Base-by-base conservation (phyloP, 2,797 vertebrate genomes). In the Hyperoplus lanceolatus region DNA sequence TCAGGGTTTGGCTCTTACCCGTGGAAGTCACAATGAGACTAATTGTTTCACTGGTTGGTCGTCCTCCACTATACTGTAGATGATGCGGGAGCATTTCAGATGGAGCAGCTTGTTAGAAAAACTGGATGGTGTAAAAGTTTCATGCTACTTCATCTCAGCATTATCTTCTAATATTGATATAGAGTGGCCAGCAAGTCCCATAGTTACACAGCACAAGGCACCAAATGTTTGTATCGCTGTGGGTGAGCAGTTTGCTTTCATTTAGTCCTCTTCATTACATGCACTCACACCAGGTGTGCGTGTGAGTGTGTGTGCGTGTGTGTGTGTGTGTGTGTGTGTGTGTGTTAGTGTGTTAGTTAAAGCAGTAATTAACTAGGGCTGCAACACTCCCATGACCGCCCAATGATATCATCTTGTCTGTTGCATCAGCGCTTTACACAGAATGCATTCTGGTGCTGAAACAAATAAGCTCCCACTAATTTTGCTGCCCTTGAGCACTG, bases 301-400 rank as follows among this genome's bases (percentile, higher is more conserved):
- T 49, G 45, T 12, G 29, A 68, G 71, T 54, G 42, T 70, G 57
- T 77, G 59, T 73, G 57, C 66, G 57, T n/a, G 43, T 36, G 62
- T 63, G 39, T 53, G 73, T 58, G 50, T 64, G 70, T 46, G 63
- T 61, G 75, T 29, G 29, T 29, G 29, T 29, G 29, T 29, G 29
- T 29, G 29, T 29, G 29, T 29, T n/a, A n/a, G 21, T 29, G 29
- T 29, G 29, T 29, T 29, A 29, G 57, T 77, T 84, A 77, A 84
- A 88, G 80, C 36, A 5, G 71, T 83, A 90, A 91, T 90, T 90
- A 90, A 90, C 74, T 77, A 82, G 68, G 36, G 60, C 74, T 86
- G 78, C 82, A 73, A 71, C 73, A 73, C 74, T 83, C 70, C 66
- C 74, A 67, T 75, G 63, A 84, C 80, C 79, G 79, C 89, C 82